Evolutionary conservation across 2,113 vertebrate species (phyloP).

Genomic region (Poeciliopsis occidentalis): DNA sequence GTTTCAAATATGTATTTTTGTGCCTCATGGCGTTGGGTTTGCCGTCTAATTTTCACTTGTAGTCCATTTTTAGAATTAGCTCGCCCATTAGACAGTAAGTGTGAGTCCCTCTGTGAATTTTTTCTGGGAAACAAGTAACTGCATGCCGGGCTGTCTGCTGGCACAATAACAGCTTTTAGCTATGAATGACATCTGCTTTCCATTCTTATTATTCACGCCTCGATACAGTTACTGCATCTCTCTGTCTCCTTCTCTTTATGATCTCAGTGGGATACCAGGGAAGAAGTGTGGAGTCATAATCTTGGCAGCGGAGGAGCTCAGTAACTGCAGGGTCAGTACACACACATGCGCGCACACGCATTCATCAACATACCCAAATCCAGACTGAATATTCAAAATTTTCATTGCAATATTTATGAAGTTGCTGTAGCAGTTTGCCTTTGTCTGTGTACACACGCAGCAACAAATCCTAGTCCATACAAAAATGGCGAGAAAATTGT

Average conservation of each 20-base stretch:
- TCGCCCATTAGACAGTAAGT: neutral
- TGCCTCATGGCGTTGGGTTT: neutral
- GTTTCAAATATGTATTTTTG: neutral
- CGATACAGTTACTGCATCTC: conserved; percentile 31
- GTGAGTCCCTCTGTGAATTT: conserved; percentile 6
- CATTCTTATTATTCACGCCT: conserved; percentile 48
- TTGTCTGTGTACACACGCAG: neutral
- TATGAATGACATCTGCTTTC: conserved; percentile 42
- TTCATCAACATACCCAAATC: conserved; percentile 1
- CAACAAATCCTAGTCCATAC: neutral
- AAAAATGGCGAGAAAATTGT: neutral
- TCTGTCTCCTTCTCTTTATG: conserved; percentile 38
- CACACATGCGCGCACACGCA: conserved; percentile 17
- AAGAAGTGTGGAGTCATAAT: conserved; percentile 83
- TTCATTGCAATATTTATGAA: neutral
- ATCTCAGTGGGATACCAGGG: conserved; percentile 80
- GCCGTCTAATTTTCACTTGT: conserved; percentile 1
- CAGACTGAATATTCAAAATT: conserved; percentile 2
- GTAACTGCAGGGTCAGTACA: conserved; percentile 82
- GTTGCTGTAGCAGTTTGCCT: neutral
- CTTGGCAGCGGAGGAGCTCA: conserved; percentile 81
- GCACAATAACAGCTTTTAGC: conserved; percentile 12
- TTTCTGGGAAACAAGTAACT: conserved; percentile 11
- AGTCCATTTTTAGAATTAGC: conserved; percentile 16
- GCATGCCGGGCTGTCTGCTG: conserved; percentile 16